Conservation (phyloP, 1,140 invertebrate species). For the Drosophila pachea region DNA sequence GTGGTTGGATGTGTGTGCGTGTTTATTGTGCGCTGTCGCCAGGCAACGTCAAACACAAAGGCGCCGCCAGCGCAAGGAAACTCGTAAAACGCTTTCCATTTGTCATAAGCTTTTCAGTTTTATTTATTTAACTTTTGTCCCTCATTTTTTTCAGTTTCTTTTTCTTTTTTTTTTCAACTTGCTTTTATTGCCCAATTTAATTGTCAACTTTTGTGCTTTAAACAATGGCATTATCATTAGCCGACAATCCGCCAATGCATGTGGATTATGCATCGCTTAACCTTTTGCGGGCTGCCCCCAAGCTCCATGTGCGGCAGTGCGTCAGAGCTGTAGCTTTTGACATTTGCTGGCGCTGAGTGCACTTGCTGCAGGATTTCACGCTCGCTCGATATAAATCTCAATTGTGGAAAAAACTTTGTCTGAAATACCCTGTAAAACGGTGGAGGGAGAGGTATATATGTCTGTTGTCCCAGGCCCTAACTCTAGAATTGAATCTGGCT, state of each 20-base stretch:
- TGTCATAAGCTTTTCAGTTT: conserved; percentile 14
- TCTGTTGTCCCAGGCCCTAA: no score
- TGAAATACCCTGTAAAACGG: no score
- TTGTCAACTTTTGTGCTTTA: conserved; percentile 19
- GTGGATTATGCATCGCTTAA: conserved; percentile 4
- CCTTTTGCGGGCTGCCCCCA: neutral
- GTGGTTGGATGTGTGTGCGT: neutral
- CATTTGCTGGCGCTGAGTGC: neutral
- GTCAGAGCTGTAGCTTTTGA: conserved; percentile 1
- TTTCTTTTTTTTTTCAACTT: neutral
- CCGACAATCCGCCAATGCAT: conserved; percentile 1
- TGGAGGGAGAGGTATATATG: no score
- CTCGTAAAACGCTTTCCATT: conserved; percentile 34
- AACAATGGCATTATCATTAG: conserved; percentile 23
- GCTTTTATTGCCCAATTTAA: conserved; percentile 17
- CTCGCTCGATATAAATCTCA: neutral
- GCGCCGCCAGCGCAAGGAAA: conserved; percentile 12
- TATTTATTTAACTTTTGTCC: neutral
- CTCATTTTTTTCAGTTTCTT: neutral
- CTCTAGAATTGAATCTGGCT: no score
- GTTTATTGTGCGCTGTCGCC: conserved; percentile 13
- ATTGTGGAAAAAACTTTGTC: no score
- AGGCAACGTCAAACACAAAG: conserved; percentile 37
- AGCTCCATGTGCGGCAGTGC: conserved; percentile 14
- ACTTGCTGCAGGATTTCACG: neutral